Evolutionary conservation across 1,140 invertebrate genomes (phyloP), one percentile per base, ranked within the genome.

Genomic region (Drosophila sechellia): DNA sequence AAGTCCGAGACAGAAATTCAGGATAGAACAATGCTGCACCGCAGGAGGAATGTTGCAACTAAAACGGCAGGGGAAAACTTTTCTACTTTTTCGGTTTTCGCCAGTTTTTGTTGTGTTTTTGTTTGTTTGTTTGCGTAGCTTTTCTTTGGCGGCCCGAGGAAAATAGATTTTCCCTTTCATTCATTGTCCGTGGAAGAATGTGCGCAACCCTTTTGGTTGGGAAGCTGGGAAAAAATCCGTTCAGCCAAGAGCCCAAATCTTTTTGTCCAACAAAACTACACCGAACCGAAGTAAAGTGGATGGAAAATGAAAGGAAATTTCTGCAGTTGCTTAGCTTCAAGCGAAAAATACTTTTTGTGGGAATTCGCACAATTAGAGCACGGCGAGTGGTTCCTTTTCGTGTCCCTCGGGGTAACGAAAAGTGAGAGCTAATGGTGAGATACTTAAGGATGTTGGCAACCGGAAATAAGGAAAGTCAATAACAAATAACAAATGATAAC

Each of bases 301-400:
- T 73, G 56, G 61, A 81, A 50, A 79, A 64, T 58, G 58, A 56
- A 75, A 66, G 50, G 45, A 76, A 69, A 85, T 54, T 61, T 78
- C 40, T 53, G 60, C 69, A 25, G 52, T 54, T 56, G 25, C 48
- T 37, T 11, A 15, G 42, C 54, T 56, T 39, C n/a, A 49, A 31
- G 35, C 35, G 35, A 60, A 35, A n/a, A 72, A 66, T 60, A 57
- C 52, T 57, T 70, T 71, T 89, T 89, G 84, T 89, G 84, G 84
- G 84, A 89, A 89, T 80, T 90, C 68, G 85, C 85, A 89, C 84
- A 89, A 89, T 89, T 89, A 89, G 84, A 72, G 84, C 75, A 58
- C 64, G 70, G 74, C 65, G 71, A 83, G 78, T 79, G 55, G 43
- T 54, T 40, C 54, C 27, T 57, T 52, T 55, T 45, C 11, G 37